These are phyloP conservation scores for Muricea muricata DNA, from an alignment of 92 coral and sea anemone species.

Conservation along the genomic window DNA sequence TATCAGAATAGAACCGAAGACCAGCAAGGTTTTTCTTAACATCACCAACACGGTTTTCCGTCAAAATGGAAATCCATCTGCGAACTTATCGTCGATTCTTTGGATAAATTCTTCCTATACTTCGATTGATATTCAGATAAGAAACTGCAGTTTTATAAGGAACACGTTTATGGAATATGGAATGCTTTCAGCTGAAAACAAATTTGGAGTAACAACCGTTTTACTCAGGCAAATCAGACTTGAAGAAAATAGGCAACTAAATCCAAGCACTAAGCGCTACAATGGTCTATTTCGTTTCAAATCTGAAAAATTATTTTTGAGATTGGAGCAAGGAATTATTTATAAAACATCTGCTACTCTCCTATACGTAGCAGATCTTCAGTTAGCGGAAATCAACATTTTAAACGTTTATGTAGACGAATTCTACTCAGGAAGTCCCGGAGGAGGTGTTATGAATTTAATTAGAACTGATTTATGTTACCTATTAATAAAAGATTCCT, in stretches of 20 bases:
- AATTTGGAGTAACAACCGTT: constrained; percentile 9
- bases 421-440: neutral
- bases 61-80: neutral
- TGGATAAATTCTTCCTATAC: neutral
- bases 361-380: too few species aligned
- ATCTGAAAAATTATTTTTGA: too few species aligned
- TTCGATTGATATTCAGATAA: constrained; percentile 10
- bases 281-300: neutral
- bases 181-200: constrained; percentile 17
- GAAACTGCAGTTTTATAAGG: constrained; percentile 5
- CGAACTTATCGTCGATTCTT: neutral
- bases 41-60: constrained; percentile 20
- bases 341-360: too few species aligned
- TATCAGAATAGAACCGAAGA: too few species aligned
- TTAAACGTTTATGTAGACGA: neutral
- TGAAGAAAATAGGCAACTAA: too few species aligned
- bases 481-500: too few species aligned
- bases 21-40: neutral
- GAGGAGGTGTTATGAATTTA: constrained; percentile 21
- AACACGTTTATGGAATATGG: neutral
- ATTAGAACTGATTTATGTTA: neutral
- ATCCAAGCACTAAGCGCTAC: neutral
- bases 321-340: too few species aligned
- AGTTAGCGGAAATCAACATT: too few species aligned
- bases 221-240: too few species aligned